Base-by-base conservation (phyloP, 2,888 invertebrate species). In the Proisotoma minuta region DNA sequence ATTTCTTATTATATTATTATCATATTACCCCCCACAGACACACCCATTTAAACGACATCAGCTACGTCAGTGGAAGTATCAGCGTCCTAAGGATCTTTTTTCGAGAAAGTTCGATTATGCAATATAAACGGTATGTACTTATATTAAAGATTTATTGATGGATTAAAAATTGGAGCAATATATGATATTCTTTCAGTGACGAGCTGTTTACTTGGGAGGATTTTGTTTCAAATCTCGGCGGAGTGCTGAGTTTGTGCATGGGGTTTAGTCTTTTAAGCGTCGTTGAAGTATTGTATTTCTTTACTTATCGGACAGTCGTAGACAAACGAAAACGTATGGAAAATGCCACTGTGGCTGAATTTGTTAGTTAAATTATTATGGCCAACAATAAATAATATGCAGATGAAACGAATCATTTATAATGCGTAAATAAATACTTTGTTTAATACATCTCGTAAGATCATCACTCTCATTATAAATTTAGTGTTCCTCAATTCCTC, bases 161-260 rank as follows among this genome's bases (percentile, higher is more conserved):
- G n/a, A 47, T 47, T 47, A 5, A 47, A n/a, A 20, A 10, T 47
- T 10, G 5, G 5, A 10, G 5, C 20, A 8, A 10, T 47, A n/a
- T 15, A 5, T 10, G 22, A 8, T 23, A 22, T 4, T 8, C 23
- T 24, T 23, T 8, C n/a, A 52, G 52, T 20, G 73, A 72, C 59
- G 71, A 72, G 54, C 59, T 72, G 34, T 73, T 69, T 34, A 65
- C 73, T 3, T 73, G 73, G 73, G 72, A 71, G 59, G 69, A 73
- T 57, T 72, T 73, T 60, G 72, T 73, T 22, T 71, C 69, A 4
- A 70, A 68, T 57, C 52, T 72, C 3, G 70, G 70, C 2, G 72
- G 71, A 27, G 68, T 72, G 3, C 57, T 72, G 60, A 66, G 68
- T 8, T 56, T 71, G 1, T 72, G 72, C 59, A 56, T 71, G 49